Evolutionary conservation across 2,797 vertebrate genomes (phyloP).

Genomic region (Ctenochaetus hawaiiensis): DNA sequence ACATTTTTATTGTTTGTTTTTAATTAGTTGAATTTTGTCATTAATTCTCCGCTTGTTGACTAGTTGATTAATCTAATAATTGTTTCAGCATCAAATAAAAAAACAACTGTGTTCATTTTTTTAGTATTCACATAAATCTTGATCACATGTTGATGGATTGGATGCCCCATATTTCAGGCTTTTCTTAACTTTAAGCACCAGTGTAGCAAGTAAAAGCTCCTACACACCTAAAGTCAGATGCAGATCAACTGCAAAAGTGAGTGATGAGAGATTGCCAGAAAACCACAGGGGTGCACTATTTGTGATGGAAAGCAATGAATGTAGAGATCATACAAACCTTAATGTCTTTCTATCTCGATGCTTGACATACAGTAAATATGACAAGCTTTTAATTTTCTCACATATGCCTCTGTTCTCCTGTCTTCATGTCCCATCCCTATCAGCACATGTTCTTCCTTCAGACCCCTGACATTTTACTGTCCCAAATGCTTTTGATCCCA

Average conservation of each 20-base stretch:
- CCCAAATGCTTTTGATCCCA: constrained; percentile 53
- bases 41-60: too few species aligned
- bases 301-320: constrained; percentile 21
- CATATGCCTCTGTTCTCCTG: background rate
- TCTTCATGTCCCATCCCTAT: background rate
- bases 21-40: background rate
- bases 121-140: background rate
- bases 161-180: background rate
- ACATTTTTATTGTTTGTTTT: too few species aligned
- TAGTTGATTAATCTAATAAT: too few species aligned
- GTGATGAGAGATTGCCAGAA: constrained; percentile 5
- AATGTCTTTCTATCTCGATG: background rate
- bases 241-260: constrained; percentile 4
- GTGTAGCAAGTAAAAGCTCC: background rate
- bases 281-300: background rate
- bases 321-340: background rate
- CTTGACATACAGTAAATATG: background rate
- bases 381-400: background rate
- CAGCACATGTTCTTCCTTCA: constrained; percentile 9
- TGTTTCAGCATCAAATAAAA: too few species aligned
- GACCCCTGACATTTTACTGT: constrained; percentile 14
- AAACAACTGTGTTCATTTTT: too few species aligned
- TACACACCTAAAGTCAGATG: background rate
- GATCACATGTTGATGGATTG: background rate
- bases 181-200: background rate